Evolutionary conservation across 2,113 vertebrate species (phyloP), one percentile per base, ranked within the genome.

Genomic region (Morone chrysops): DNA sequence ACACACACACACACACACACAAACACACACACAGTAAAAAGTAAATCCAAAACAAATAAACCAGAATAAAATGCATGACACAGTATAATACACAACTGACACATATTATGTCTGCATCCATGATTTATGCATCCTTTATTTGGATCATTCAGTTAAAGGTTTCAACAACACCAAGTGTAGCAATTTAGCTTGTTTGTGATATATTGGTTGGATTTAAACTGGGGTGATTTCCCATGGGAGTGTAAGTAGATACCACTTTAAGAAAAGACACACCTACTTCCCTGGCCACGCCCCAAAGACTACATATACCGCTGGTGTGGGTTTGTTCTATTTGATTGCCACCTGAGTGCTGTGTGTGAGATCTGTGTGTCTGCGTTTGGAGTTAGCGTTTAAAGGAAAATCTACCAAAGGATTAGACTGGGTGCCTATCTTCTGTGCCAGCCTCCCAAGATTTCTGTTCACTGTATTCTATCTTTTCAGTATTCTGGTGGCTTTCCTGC

Each of bases 1-100:
- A 77, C 18, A 75, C 70, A 87, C n/a, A 76, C 43, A 59, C 17
- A 70, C 5, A 53, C 36, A n/a, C n/a, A n/a, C n/a, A n/a, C n/a
- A n/a, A n/a, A 13, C 25, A 69, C 18, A 62, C 60, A 62, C 17
- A 80, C 45, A 70, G 38, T 25, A 38, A 45, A 43, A 20, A 43
- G 18, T 11, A 6, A 66, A 61, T 56, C 12, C 9, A 43, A 41
- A 56, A 36, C 20, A 75, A 50, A 48, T 31, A 20, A 67, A 54
- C 20, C 41, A 48, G 10, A 48, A 54, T 41, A 48, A 38, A 70
- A 62, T 70, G 31, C n/a, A 38, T 56, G 13, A 36, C 11, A 66
- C 12, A 43, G 38, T n/a, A n/a, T 10, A n/a, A 16, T 14, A 53
- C 17, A 50, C 16, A 59, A 22, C 4, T 36, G 17, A 18, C 6